Conservation (phyloP, 2,113 vertebrate genomes). For the Lonchura striata region DNA sequence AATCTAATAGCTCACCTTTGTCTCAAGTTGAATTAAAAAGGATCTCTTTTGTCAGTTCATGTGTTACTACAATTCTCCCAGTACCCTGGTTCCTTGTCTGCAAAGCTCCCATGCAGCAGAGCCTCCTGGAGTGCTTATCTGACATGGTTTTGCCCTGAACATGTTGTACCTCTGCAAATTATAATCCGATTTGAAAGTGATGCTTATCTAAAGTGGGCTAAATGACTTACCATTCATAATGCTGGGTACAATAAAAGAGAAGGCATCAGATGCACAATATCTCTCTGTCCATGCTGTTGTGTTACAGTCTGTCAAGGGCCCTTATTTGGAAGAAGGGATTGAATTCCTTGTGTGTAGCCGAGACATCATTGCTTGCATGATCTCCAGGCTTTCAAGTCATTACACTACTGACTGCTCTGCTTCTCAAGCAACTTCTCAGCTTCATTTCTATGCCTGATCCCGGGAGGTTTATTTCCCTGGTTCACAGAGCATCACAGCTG, state of each 20-base stretch:
- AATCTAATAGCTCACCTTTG: not conserved
- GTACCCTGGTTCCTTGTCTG: not conserved
- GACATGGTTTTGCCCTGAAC: slow-evolving; percentile 12
- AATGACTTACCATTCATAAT: slow-evolving; percentile 33
- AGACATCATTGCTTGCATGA: not conserved
- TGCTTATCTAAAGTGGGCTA: slow-evolving; percentile 44
- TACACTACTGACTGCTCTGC: not conserved
- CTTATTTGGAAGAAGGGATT: not conserved
- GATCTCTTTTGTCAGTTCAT: not conserved
- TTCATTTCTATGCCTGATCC: not conserved
- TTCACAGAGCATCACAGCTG: not conserved
- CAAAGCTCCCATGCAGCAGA: not conserved
- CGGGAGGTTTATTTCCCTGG: not conserved
- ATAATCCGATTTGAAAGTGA: slow-evolving; percentile 61
- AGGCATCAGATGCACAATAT: not conserved
- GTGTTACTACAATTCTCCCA: not conserved
- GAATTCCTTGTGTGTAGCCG: not conserved
- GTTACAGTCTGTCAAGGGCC: not conserved
- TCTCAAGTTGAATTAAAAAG: not conserved
- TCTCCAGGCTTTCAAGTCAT: not conserved
- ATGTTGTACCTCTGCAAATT: slow-evolving; percentile 38
- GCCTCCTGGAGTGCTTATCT: slow-evolving; percentile 23
- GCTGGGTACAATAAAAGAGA: not conserved
- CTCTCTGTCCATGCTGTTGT: not conserved
- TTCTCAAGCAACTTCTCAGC: not conserved